Conservation (phyloP, 2,113 vertebrate species). For the Dascyllus trimaculatus region DNA sequence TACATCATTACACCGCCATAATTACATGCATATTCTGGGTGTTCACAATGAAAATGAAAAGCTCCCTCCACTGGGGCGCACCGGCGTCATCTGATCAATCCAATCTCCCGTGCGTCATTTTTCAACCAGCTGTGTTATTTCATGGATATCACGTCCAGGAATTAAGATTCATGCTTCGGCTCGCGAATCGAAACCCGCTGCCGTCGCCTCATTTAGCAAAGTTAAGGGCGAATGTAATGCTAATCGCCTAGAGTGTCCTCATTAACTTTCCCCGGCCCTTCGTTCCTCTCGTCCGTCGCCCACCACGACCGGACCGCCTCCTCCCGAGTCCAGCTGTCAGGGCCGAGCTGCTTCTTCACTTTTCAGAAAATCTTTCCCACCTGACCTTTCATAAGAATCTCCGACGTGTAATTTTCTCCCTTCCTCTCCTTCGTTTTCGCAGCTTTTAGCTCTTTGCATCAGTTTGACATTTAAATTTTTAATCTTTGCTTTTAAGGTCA, state of each 20-base stretch:
- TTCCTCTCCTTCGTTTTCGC: conserved; percentile 6
- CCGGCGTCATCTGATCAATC: too few species aligned
- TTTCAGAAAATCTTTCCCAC: conserved; percentile 17
- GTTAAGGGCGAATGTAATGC: conserved; percentile 5
- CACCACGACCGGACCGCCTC: neutral
- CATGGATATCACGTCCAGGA: conserved; percentile 19
- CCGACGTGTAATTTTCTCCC: conserved; percentile 25
- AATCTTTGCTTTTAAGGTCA: conserved; percentile 18
- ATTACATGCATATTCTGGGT: too few species aligned
- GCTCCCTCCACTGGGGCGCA: too few species aligned
- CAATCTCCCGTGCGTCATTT: neutral
- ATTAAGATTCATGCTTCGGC: conserved; percentile 10
- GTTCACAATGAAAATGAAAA: neutral
- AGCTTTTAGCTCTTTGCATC: conserved; percentile 27
- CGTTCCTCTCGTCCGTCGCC: neutral
- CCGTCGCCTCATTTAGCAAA: too few species aligned
- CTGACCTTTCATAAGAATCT: conserved; percentile 48
- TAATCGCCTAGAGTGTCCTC: conserved; percentile 10
- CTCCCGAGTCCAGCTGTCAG: conserved; percentile 15
- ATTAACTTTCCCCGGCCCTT: conserved; percentile 4
- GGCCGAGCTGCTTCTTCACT: neutral
- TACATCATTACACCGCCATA: too few species aligned
- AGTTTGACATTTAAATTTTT: conserved; percentile 48
- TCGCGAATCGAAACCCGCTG: conserved; percentile 8
- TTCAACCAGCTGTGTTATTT: conserved; percentile 12